Percentiles rank a stretch among this genome's conserved stretches.
phyloP scores from a whole-genome alignment of 1,140 invertebrate genomes.

The Bombyx mandarina region DNA sequence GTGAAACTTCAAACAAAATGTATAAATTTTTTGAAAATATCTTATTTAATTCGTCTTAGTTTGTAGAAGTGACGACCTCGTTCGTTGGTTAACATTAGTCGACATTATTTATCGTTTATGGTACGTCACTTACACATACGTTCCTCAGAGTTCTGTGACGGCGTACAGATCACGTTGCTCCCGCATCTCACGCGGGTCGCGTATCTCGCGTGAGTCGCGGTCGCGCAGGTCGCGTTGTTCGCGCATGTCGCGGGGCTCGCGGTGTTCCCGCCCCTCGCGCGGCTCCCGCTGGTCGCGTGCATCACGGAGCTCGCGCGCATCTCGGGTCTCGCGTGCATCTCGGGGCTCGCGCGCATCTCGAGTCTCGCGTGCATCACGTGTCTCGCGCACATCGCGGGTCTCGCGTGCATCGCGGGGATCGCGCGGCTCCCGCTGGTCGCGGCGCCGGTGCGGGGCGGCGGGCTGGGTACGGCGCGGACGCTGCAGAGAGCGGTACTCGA shows the following conservation, averaged over 20 bases:
- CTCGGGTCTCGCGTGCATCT: slow-evolving; percentile 34
- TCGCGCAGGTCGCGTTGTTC: slow-evolving; percentile 29
- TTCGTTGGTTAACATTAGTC: no score
- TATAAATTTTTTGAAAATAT: no score
- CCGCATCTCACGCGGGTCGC: slow-evolving; percentile 40
- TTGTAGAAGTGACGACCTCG: no score
- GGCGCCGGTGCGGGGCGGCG: slow-evolving; percentile 26
- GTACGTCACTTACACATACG: neutral
- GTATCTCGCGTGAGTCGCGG: slow-evolving; percentile 29
- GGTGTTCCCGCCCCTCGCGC: slow-evolving; percentile 35
- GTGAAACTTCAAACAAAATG: no score
- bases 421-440: slow-evolving; percentile 34
- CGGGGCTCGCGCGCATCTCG: slow-evolving; percentile 41
- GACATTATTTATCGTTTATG: no score
- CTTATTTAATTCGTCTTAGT: no score
- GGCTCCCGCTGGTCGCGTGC: slow-evolving; percentile 27
- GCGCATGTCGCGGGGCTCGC: slow-evolving; percentile 40
- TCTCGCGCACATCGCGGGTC: slow-evolving; percentile 26
- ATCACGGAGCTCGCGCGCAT: slow-evolving; percentile 39
- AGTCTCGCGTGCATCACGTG: slow-evolving; percentile 35
- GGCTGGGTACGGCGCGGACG: slow-evolving; percentile 47
- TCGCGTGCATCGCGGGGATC: slow-evolving; percentile 41
- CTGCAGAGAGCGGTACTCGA: slow-evolving; percentile 59
- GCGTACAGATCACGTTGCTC: slow-evolving; percentile 55
- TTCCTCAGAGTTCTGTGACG: slow-evolving; percentile 53